Percentiles rank a stretch among this genome's conserved stretches.
These are phyloP conservation scores for Sanderia malayensis DNA, from an alignment of 30 jellyfish, hydroid and myxozoan species.

Conservation along the genomic window DNA sequence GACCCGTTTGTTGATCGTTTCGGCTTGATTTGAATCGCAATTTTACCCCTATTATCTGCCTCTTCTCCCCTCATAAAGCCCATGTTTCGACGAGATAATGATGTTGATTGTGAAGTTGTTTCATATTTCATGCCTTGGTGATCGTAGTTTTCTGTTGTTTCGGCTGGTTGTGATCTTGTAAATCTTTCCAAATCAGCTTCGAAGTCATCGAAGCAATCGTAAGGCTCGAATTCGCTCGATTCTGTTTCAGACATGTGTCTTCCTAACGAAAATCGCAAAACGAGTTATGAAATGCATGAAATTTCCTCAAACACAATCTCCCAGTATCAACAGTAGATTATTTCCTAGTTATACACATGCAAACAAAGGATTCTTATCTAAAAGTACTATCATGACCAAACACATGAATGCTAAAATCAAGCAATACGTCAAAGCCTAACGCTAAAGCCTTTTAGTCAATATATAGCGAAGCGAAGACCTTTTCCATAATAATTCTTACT, in stretches of 20 bases:
- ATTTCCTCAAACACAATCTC: not conserved
- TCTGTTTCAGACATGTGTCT: slow-evolving; percentile 57
- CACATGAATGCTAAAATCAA: slow-evolving; percentile 1
- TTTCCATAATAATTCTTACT: too few species aligned
- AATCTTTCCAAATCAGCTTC: slow-evolving; percentile 65
- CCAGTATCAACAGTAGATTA: not conserved
- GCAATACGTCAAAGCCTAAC: not conserved
- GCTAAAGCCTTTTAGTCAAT: too few species aligned
- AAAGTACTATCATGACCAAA: not conserved
- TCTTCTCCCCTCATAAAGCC: too few species aligned
- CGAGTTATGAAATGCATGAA: not conserved
- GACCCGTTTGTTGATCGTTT: not conserved
- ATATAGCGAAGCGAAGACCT: too few species aligned
- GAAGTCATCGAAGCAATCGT: slow-evolving; percentile 60
- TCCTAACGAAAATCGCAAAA: slow-evolving; percentile 8
- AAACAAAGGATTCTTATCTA: not conserved
- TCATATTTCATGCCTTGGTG: not conserved
- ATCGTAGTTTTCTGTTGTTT: slow-evolving; percentile 12
- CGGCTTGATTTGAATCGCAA: slow-evolving; percentile 60
- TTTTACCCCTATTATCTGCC: slow-evolving; percentile 46
- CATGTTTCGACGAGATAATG: slow-evolving; percentile 12
- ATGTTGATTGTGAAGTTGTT: not conserved
- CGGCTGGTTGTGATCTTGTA: slow-evolving; percentile 45
- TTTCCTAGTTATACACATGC: not conserved
- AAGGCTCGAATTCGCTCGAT: slow-evolving; percentile 65